Evolutionary conservation across 2,888 invertebrate genomes (phyloP), one percentile per base, ranked within the genome.

Genomic region (Helobdella robusta): DNA sequence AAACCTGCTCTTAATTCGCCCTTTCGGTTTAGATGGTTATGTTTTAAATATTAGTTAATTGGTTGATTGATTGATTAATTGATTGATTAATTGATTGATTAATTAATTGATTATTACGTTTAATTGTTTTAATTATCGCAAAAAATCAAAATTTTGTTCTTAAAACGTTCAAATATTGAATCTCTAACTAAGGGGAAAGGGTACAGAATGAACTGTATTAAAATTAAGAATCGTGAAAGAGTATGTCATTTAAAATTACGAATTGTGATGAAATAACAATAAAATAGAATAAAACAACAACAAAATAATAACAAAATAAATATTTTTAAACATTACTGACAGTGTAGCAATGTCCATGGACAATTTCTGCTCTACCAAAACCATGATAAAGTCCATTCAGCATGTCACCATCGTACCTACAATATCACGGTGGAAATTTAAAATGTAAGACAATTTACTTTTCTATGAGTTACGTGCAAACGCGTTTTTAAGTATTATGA

Each of bases 1-100:
- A 75, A 72, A 5, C 79, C 79, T 61, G 77, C 75, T 58, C 72
- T 71, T 70, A 79, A 80, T 65, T 74, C 71, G 1, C 80, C 80
- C 76, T 78, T 23, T 2, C 11, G 20, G 15, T 69, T 50, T 50
- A 50, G n/a, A 8, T 23, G 25, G 18, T 40, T 50, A 50, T 50
- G 5, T 50, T 50, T 50, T 50, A 50, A 50, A 40, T n/a, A 40
- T n/a, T 15, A 15, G 11, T 15, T 15, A 40, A 40, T 11, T 40
- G n/a, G 11, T 40, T 40, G n/a, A 40, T n/a, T 40, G 44, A 15
- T 15, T 40, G 11, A 40, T 40, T 40, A 40, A n/a, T 40, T 40
- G 11, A 40, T 15, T 40, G 11, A 40, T 15, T 40, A 15, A 15
- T 40, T 40, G 11, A 15, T n/a, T n/a, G 11, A 40, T 40, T 40